phyloP scores from a whole-genome alignment of 2,888 invertebrate species.

The Nudaria mundana region DNA sequence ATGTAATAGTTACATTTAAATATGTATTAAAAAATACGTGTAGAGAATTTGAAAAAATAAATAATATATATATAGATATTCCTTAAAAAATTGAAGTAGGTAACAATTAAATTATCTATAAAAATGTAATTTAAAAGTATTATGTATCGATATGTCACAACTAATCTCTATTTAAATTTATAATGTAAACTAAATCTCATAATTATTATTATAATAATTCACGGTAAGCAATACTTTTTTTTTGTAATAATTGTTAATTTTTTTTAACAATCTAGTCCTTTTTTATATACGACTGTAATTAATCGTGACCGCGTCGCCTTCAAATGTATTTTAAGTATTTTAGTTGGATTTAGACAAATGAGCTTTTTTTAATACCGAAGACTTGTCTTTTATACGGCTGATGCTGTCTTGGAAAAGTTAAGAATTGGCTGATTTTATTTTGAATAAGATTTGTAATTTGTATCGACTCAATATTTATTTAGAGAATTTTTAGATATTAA shows the following conservation, averaged over 20 bases:
- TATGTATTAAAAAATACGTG: too few relatives aligned
- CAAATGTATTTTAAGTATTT: conserved; percentile 31
- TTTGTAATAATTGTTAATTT: conserved; percentile 43
- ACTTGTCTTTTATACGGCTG: conserved; percentile 13
- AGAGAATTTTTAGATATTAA: neutral
- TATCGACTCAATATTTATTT: conserved; percentile 8
- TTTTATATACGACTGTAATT: conserved; percentile 60
- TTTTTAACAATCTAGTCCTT: conserved; percentile 75
- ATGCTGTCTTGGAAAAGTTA: conserved; percentile 5
- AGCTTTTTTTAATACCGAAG: conserved; percentile 38
- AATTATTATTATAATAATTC: conserved; percentile 36
- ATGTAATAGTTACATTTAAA: too few relatives aligned
- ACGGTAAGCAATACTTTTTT: conserved; percentile 41
- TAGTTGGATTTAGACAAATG: conserved; percentile 36
- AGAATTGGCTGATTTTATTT: conserved; percentile 8
- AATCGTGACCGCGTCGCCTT: conserved; percentile 48
- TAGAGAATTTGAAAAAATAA: too few relatives aligned
- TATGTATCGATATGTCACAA: conserved; percentile 17
- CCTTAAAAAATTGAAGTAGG: too few relatives aligned
- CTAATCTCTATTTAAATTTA: conserved; percentile 13
- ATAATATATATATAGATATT: too few relatives aligned
- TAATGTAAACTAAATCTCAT: conserved; percentile 35
- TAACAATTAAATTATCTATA: too few relatives aligned
- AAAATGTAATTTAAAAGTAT: too few relatives aligned
- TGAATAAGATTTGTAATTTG: conserved; percentile 3